Conservation (phyloP, 2,113 vertebrate genomes). For the Neogale vison region DNA sequence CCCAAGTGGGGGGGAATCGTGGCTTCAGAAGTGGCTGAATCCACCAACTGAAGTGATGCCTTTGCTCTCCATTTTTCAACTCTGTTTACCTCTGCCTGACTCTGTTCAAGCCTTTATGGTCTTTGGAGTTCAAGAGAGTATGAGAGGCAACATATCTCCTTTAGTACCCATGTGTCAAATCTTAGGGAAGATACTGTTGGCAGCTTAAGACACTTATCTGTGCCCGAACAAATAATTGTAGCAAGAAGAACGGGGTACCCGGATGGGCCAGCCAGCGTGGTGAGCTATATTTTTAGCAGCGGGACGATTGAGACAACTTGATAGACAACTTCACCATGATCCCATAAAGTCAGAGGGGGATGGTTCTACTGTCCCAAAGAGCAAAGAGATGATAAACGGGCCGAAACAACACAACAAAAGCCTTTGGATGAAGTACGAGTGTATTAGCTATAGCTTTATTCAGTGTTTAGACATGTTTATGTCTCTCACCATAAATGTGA, state of each 20-base stretch:
- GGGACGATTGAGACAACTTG: background rate
- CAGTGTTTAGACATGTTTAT: background rate
- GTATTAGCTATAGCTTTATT: background rate
- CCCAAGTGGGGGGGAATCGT: background rate
- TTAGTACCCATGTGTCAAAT: background rate
- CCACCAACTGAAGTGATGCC: background rate
- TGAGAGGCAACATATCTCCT: background rate
- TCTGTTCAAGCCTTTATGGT: background rate
- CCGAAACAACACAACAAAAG: background rate
- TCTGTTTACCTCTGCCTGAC: background rate
- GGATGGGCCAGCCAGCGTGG: background rate
- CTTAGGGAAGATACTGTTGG: constrained; percentile 6
- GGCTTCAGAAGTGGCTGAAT: background rate
- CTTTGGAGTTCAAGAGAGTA: constrained; percentile 1
- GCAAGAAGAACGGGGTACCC: background rate
- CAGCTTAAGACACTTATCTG: background rate
- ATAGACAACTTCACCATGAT: background rate
- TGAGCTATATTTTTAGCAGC: background rate
- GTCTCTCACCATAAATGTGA: background rate
- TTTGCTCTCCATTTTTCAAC: background rate
- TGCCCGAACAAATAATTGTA: background rate
- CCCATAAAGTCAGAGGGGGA: background rate
- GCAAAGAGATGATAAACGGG: background rate
- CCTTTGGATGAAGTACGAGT: background rate
- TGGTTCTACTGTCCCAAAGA: background rate